Evolutionary conservation across 2,113 vertebrate species (phyloP), one percentile per base, ranked within the genome.

Genomic region (Elaphurus davidianus): DNA sequence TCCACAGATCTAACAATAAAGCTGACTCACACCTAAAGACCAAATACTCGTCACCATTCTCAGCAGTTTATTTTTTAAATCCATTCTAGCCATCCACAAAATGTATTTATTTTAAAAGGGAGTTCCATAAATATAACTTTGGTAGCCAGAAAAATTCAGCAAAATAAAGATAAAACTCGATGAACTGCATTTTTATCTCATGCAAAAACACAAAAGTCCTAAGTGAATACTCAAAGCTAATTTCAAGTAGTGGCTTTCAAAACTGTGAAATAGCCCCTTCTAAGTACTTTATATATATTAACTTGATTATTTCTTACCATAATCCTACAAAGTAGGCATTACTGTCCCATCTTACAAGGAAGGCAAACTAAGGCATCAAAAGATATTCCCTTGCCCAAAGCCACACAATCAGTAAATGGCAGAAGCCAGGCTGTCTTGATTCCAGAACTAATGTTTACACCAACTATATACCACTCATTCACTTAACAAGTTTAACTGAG

Each of bases 61-160:
- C 40, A 90, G 50, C 25, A 84, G n/a, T 87, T 96, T 64, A 84
- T 59, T 97, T 78, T 97, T 36, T 90, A 89, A 96, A 85, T 94
- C 64, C 10, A 0, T 86, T 98, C 76, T 54, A 95, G 74, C 93
- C n/a, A 94, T 4, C 60, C 45, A 95, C 17, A 94, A 92, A 94
- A 93, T 28, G 7, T 50, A 91, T 57, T 88, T 87, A 96, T 59
- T 84, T 90, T 64, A 57, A 93, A 54, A 54, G 86, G 40, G 50
- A 79, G 30, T 87, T 96, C 13, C 59, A 94, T 28, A 78, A 76
- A 84, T 21, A 59, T 11, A 76, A 92, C 9, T 92, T 45, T 89
- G 36, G 71, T 14, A 64, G 16, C 16, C 28, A 95, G 92, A 54
- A 93, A 91, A 89, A 57, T 87, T 96, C 8, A 90, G 10, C 30